Percentiles rank a stretch among this genome's conserved stretches.
Evolutionary conservation across 2,113 vertebrate genomes (phyloP).

Genomic region (Sus scrofa): DNA sequence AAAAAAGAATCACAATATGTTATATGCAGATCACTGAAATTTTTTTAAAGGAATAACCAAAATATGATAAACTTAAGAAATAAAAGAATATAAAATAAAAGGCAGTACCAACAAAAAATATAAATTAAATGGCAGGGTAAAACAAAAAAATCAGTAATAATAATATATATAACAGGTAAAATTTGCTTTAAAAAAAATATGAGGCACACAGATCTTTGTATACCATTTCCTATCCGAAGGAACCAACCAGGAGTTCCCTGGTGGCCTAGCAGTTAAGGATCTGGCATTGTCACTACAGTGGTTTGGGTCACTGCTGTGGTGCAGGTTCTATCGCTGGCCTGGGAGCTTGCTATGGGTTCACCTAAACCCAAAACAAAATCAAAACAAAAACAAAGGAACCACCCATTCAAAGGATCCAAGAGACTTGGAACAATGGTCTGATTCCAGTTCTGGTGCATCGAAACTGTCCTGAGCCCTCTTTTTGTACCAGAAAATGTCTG

Average conservation of each 20-base stretch:
- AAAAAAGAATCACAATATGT: not conserved
- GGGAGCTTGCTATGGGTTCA: too few relatives aligned
- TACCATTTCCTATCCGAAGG: too few relatives aligned
- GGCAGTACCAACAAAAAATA: not conserved
- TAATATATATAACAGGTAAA: not conserved
- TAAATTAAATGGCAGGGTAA: not conserved
- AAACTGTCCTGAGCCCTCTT: not conserved
- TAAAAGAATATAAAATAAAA: not conserved
- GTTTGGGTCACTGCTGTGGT: too few relatives aligned
- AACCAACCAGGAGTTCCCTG: too few relatives aligned
- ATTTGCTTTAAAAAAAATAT: not conserved
- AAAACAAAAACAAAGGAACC: too few relatives aligned
- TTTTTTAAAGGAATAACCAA: not conserved
- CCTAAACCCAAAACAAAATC: too few relatives aligned
- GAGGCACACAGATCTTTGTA: not conserved
- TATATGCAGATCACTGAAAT: not conserved
- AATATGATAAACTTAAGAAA: not conserved
- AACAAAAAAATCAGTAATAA: not conserved
- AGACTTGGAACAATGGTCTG: conserved; percentile 11
- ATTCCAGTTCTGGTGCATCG: not conserved
- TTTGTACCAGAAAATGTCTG: not conserved
- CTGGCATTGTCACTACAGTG: too few relatives aligned
- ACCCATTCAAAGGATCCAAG: not conserved
- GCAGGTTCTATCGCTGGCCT: too few relatives aligned
- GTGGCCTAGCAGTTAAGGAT: too few relatives aligned